Conservation (phyloP, 1,140 invertebrate species). For the Wasmannia auropunctata region DNA sequence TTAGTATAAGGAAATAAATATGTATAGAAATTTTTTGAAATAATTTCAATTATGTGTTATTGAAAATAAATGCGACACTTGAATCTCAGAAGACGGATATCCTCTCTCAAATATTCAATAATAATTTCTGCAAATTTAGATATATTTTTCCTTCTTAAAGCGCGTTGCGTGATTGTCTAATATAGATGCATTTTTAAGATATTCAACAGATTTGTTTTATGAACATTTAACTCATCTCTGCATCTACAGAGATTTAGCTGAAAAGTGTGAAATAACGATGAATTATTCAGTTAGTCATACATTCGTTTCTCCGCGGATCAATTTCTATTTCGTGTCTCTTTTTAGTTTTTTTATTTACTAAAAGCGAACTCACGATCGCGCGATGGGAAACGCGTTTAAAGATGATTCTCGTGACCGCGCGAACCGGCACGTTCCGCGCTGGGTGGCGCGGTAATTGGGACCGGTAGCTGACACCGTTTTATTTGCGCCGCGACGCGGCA, state of each 20-base stretch:
- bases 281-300: neutral
- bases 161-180: neutral
- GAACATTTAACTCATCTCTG: neutral
- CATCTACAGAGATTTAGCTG: neutral
- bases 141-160: neutral
- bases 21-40: neutral
- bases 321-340: constrained; percentile 27
- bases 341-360: neutral
- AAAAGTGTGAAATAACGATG: neutral
- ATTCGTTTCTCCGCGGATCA: constrained; percentile 22
- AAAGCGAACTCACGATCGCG: constrained; percentile 8
- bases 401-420: constrained; percentile 66
- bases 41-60: neutral
- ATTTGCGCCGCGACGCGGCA: constrained; percentile 64
- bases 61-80: neutral
- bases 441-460: constrained; percentile 66
- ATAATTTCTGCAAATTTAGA: neutral
- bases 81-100: neutral
- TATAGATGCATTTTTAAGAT: neutral
- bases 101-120: neutral
- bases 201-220: neutral
- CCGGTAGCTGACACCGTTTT: constrained; percentile 70
- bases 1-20: neutral
- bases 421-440: constrained; percentile 61
- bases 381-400: constrained; percentile 63